A percentile compares a stretch with the other conserved stretches of the same genome.
phyloP scores from a whole-genome alignment of 2,113 vertebrate genomes.

The Austrofundulus limnaeus region DNA sequence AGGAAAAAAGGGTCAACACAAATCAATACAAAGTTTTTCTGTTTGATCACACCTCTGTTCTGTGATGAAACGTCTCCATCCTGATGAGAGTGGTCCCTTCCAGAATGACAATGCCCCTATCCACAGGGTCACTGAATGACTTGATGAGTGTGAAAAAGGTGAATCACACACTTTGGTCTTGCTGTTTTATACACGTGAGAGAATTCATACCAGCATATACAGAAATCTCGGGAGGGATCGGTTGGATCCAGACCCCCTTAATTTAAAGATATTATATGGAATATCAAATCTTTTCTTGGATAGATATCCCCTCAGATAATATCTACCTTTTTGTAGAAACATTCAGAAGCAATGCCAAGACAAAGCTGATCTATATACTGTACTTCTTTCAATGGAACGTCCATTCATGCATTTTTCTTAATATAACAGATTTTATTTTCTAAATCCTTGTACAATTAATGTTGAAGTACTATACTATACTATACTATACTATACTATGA shows the following conservation, averaged over 20 bases:
- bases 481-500: too few species aligned
- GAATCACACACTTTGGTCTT: slow-evolving; percentile 5
- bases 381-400: too few species aligned
- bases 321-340: neutral
- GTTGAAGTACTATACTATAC: too few species aligned
- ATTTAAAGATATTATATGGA: too few species aligned
- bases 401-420: too few species aligned
- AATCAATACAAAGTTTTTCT: slow-evolving; percentile 22
- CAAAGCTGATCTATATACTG: too few species aligned
- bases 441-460: too few species aligned
- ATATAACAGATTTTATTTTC: too few species aligned
- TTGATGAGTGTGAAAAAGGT: slow-evolving; percentile 26
- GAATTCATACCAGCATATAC: neutral
- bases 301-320: too few species aligned
- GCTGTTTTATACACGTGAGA: neutral
- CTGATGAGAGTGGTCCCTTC: slow-evolving; percentile 14
- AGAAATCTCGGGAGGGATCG: too few species aligned
- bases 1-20: slow-evolving; percentile 3
- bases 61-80: slow-evolving; percentile 16
- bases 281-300: too few species aligned
- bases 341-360: neutral
- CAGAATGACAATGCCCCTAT: slow-evolving; percentile 14
- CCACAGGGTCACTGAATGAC: slow-evolving; percentile 23
- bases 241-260: too few species aligned
- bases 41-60: slow-evolving; percentile 19